phyloP scores from a whole-genome alignment of 2,797 vertebrate genomes.

The Anabas testudineus region DNA sequence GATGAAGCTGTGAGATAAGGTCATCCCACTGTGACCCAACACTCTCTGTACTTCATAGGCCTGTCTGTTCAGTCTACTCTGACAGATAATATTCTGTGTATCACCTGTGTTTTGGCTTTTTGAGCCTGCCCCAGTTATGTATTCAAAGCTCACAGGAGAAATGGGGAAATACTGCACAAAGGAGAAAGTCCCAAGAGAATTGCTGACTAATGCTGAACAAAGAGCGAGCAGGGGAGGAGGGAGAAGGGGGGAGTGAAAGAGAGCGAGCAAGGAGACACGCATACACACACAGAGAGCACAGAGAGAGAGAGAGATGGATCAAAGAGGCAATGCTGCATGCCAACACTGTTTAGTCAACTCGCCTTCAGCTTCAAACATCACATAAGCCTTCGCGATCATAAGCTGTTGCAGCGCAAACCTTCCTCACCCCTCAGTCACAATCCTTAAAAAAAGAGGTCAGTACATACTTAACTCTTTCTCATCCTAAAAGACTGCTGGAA shows the following conservation, averaged over 20 bases:
- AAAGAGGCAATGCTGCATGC: conserved; percentile 61
- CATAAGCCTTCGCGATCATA: conserved; percentile 54
- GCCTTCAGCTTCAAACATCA: conserved; percentile 65
- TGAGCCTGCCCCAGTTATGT: conserved; percentile 53
- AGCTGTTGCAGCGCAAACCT: conserved; percentile 55
- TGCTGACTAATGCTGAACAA: conserved; percentile 77
- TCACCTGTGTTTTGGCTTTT: conserved; percentile 46
- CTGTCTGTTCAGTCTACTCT: conserved; percentile 20
- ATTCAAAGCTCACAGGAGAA: conserved; percentile 68
- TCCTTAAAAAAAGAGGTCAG: conserved; percentile 57
- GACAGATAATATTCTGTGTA: conserved; percentile 28
- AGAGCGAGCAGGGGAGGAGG: conserved; percentile 40
- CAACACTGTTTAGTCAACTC: conserved; percentile 70
- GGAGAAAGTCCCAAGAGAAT: conserved; percentile 74
- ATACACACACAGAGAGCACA: conserved; percentile 43
- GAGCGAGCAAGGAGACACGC: background rate
- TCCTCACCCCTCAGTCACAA: conserved; percentile 51
- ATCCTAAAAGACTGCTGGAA: conserved; percentile 31
- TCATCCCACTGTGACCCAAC: conserved; percentile 26
- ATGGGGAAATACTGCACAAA: conserved; percentile 73
- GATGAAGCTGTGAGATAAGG: conserved; percentile 29
- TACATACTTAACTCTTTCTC: conserved; percentile 16
- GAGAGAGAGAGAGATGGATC: conserved; percentile 57
- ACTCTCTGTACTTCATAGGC: conserved; percentile 4
- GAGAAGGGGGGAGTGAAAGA: background rate